Percentiles rank a stretch among this genome's conserved stretches.
Evolutionary conservation across 2,113 vertebrate species (phyloP).

Genomic region (Gambusia affinis): DNA sequence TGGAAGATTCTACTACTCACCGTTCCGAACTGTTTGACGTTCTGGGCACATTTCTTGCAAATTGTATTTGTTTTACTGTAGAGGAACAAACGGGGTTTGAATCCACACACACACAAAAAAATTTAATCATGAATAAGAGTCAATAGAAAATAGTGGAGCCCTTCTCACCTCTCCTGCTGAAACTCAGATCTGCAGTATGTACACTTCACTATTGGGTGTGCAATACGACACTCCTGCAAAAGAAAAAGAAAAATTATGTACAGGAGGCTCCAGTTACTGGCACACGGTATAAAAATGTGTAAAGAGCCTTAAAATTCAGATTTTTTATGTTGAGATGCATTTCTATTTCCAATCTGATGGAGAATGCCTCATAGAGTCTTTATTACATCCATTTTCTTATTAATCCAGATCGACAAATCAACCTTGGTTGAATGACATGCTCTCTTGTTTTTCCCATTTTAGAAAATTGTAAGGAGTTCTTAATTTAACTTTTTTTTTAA

Average conservation of each 20-base stretch:
- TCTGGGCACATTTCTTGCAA: constrained; percentile 99
- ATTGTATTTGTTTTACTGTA: constrained; percentile 98
- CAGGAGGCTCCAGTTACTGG: no score
- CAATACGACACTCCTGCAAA: constrained; percentile 93
- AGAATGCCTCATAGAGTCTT: background rate
- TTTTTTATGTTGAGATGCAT: no score
- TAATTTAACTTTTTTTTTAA: no score
- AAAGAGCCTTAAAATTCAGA: no score
- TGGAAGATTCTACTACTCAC: constrained; percentile 78
- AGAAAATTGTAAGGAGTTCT: no score
- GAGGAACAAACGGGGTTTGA: constrained; percentile 41
- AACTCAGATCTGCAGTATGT: constrained; percentile 98
- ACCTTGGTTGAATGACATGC: no score
- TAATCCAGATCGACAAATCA: background rate
- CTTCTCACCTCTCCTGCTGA: constrained; percentile 93
- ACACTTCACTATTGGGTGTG: constrained; percentile 97
- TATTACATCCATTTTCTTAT: background rate
- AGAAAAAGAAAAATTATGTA: constrained; percentile 38
- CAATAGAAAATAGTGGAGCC: background rate
- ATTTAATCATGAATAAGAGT: background rate
- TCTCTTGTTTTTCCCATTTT: no score
- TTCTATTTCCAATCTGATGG: no score
- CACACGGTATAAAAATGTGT: no score
- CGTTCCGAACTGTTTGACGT: constrained; percentile 97
- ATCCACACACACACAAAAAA: background rate